Evolutionary conservation across 2,888 invertebrate genomes (phyloP), one percentile per base, ranked within the genome.

Genomic region (Altica lythri): DNA sequence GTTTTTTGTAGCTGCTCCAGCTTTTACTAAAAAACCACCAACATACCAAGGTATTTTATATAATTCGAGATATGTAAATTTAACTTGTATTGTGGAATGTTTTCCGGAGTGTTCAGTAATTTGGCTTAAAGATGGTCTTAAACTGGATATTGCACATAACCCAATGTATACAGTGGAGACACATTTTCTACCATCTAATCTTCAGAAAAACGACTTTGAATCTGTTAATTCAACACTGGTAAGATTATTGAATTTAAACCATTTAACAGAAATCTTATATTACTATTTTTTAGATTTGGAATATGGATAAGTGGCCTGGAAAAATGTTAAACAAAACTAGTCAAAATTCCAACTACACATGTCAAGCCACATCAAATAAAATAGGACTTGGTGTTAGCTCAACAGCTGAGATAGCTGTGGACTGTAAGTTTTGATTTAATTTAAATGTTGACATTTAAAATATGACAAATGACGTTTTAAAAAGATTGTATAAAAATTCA

Each of bases 1-100:
- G n/a, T 52, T 44, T 17, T 52, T 81, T 80, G 48, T 79, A 90
- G 95, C 92, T 38, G 90, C 92, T 8, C 95, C 95, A 2, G 85
- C 88, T 57, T 93, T 95, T 77, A 92, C 94, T 65, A 86, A 88
- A 67, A 87, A 89, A 13, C 83, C 93, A 70, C 86, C 85, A 30
- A 88, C 89, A 1, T 92, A 92, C 78, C 88, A 88, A 53, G 93
- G 93, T 1, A 85, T 86, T 34, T 77, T 89, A 9, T 90, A 88
- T 75, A 89, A 89, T 49, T 86, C 90, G 8, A 77, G 80, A 46
- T 78, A 82, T 64, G 81, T 85, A 50, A 83, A 81, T 49, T 80
- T 95, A 10, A 88, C 89, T 1, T 95, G 94, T 74, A 86, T 91
- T 59, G 90, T 95, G 47, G 95, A 95, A 72, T 95, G 94, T 71